Evolutionary conservation across 2,888 invertebrate genomes (phyloP).

Genomic region (Pasiphila rectangulata): DNA sequence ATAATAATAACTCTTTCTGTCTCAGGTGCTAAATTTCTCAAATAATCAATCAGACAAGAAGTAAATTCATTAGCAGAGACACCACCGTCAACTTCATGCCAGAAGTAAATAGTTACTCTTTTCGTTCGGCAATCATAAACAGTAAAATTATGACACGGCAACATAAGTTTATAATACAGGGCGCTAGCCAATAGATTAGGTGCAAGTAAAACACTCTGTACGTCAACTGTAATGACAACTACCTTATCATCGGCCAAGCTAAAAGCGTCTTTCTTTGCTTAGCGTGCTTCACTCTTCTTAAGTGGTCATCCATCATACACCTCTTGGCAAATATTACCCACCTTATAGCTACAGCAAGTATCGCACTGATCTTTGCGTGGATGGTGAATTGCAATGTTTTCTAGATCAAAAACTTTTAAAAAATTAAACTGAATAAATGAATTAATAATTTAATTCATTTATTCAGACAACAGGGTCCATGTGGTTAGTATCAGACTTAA

Average conservation of each 20-base stretch:
- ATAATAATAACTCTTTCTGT: too few relatives aligned
- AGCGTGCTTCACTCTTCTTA: constrained; percentile 21
- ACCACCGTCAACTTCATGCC: constrained; percentile 27
- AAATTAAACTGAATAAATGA: too few relatives aligned
- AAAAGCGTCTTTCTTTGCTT: constrained; percentile 18
- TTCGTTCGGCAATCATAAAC: constrained; percentile 20
- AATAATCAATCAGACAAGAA: constrained; percentile 13
- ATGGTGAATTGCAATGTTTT: constrained; percentile 18
- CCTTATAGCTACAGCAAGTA: constrained; percentile 11
- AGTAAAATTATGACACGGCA: constrained; percentile 24
- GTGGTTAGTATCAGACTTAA: too few relatives aligned
- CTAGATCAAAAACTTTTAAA: background rate
- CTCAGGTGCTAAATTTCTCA: too few relatives aligned
- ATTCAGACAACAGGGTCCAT: too few relatives aligned
- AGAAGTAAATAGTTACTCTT: too few relatives aligned
- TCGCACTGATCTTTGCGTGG: constrained; percentile 21
- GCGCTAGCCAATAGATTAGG: constrained; percentile 25
- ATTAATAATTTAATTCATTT: too few relatives aligned
- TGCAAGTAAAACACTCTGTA: constrained; percentile 27
- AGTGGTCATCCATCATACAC: constrained; percentile 23
- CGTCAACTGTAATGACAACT: constrained; percentile 24
- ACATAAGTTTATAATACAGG: constrained; percentile 26
- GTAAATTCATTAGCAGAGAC: constrained; percentile 27
- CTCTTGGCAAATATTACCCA: constrained; percentile 18
- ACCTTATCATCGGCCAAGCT: constrained; percentile 10